These are phyloP conservation scores for Rhopilema esculentum DNA, from an alignment of 30 jellyfish, hydroid and myxozoan species.

Conservation along the genomic window DNA sequence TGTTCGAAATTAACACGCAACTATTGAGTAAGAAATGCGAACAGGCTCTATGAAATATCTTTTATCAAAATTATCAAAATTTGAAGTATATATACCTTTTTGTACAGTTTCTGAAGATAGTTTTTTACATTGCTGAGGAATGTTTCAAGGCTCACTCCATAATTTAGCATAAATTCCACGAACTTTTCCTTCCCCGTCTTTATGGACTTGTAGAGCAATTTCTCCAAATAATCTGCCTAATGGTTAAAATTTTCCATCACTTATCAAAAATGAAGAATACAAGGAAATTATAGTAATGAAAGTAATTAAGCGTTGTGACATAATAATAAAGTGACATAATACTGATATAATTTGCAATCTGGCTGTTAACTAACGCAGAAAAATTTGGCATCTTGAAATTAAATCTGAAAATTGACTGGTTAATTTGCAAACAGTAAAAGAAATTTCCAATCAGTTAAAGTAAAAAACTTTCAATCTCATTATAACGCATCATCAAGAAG, in stretches of 20 bases:
- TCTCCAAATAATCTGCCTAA: neutral
- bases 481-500: too few relatives aligned
- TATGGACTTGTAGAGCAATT: slow-evolving; percentile 19
- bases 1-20: too few relatives aligned
- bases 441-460: too few relatives aligned
- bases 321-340: neutral
- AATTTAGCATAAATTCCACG: slow-evolving; percentile 7
- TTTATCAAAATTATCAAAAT: neutral
- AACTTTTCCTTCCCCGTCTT: slow-evolving; percentile 30
- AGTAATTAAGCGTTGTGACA: too few relatives aligned
- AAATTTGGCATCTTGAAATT: too few relatives aligned
- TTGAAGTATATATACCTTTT: slow-evolving; percentile 9
- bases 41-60: too few relatives aligned
- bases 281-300: neutral
- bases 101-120: slow-evolving; percentile 8
- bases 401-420: too few relatives aligned
- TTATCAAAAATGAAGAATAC: neutral
- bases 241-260: neutral
- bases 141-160: slow-evolving; percentile 16
- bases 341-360: too few relatives aligned
- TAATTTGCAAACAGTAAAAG: too few relatives aligned
- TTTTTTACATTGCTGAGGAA: slow-evolving; percentile 1
- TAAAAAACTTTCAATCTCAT: too few relatives aligned
- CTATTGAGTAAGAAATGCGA: too few relatives aligned
- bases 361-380: neutral